phyloP scores from a whole-genome alignment of 2,888 invertebrate genomes.

The Nymphalis c-album region DNA sequence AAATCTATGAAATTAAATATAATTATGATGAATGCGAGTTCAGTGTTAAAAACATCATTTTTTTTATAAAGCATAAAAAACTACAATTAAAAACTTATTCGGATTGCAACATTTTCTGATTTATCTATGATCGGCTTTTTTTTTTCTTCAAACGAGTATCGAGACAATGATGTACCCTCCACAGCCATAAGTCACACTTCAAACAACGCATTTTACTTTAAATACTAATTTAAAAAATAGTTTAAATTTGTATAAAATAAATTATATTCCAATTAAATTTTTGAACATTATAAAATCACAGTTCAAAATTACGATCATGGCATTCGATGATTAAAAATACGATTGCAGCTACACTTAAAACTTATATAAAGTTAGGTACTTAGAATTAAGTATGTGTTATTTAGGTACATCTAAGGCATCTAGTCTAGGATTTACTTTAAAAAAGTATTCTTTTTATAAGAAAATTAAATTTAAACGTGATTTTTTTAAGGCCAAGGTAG shows the following conservation, averaged over 20 bases:
- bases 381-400: constrained; percentile 60
- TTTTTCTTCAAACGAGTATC: not conserved
- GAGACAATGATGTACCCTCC: not conserved
- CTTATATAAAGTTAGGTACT: constrained; percentile 52
- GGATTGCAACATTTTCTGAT: too few species aligned
- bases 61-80: not conserved
- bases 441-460: not conserved
- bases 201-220: constrained; percentile 29
- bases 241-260: constrained; percentile 53
- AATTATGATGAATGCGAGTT: constrained; percentile 31
- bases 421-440: constrained; percentile 19
- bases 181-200: not conserved
- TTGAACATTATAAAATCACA: constrained; percentile 78
- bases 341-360: constrained; percentile 51
- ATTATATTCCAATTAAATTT: constrained; percentile 52
- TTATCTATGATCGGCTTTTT: too few species aligned
- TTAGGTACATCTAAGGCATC: constrained; percentile 40
- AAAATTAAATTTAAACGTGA: not conserved
- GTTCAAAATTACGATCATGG: constrained; percentile 78
- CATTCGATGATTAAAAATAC: constrained; percentile 57
- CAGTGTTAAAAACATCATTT: not conserved
- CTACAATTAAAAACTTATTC: not conserved
- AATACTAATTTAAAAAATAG: constrained; percentile 40
- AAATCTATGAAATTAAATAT: constrained; percentile 33
- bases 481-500: not conserved